Evolutionary conservation across 2,888 invertebrate species (phyloP), one percentile per base, ranked within the genome.

Genomic region (Drosophila seclusa): DNA sequence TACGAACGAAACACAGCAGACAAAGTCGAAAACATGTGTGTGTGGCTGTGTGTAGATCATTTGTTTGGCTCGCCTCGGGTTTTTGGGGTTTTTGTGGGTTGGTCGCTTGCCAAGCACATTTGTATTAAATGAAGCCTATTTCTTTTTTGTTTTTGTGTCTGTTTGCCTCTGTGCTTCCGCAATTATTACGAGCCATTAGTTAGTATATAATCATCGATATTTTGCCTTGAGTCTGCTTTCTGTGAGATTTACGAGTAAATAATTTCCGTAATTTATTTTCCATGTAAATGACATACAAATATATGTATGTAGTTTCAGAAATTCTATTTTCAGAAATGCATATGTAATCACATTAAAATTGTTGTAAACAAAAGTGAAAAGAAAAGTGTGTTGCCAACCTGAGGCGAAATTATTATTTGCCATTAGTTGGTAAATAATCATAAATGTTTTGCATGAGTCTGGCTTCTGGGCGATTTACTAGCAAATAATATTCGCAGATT

Each of bases 91-190:
- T 61, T 59, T 69, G 60, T 64, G 81, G 68, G 62, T 76, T 70
- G 64, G 63, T 73, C 80, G 52, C 68, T 74, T 78, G 78, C 72
- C 78, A 88, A 79, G 66, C 69, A 63, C 80, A 80, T 89, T 84
- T 75, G 80, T 87, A 87, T 84, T 80, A 82, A 85, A 87, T 89
- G 85, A 89, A 83, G 82, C 85, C 87, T 82, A 87, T 89, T 89
- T 86, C 62, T 6, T n/a, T 4, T 54, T 59, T 55, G 36, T 18
- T 24, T 36, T 21, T 45, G 18, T 36, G 2, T 45, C 11, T 58
- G 38, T 49, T n/a, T 42, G 29, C 7, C 5, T 11, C 0, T 42
- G 61, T 36, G 63, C n/a, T 67, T 57, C 66, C 83, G 73, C 85
- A 87, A 82, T 89, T 89, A 89, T 78, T 71, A 80, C 67, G 42